Evolutionary conservation across 2,797 vertebrate species (phyloP).

Genomic region (Margarornis squamiger): DNA sequence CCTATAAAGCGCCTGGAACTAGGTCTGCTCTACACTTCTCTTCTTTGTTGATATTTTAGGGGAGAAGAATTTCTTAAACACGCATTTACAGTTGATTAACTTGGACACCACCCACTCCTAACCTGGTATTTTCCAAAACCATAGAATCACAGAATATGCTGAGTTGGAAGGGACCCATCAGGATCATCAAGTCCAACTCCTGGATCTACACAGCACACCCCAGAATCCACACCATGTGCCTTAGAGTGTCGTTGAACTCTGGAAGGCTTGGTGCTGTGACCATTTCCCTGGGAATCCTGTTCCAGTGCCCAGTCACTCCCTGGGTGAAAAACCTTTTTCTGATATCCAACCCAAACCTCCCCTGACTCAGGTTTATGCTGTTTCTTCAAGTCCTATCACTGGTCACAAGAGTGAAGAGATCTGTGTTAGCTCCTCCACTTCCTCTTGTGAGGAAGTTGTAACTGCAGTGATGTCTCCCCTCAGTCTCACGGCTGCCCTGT

Average conservation of each 20-base stretch:
- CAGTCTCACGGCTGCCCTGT: neutral
- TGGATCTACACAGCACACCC: neutral
- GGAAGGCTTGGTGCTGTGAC: neutral
- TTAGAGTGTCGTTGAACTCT: fast-evolving
- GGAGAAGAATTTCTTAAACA: neutral
- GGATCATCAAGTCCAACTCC: neutral
- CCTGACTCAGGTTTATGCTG: fast-evolving
- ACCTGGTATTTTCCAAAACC: neutral
- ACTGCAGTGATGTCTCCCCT: neutral
- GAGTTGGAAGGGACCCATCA: neutral
- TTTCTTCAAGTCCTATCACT: neutral
- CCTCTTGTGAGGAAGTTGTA: fast-evolving
- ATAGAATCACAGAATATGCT: neutral
- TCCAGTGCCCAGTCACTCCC: fast-evolving
- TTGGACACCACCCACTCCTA: neutral
- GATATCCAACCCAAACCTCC: neutral
- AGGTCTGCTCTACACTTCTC: neutral
- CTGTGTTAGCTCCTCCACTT: neutral
- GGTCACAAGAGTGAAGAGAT: neutral
- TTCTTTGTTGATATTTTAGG: neutral
- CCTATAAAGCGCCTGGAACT: neutral
- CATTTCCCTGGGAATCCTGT: neutral
- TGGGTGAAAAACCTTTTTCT: neutral
- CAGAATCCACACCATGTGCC: too few relatives aligned
- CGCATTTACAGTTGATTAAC: neutral